Base-by-base conservation (phyloP, 2,113 vertebrate species). In the Acinonyx jubatus region DNA sequence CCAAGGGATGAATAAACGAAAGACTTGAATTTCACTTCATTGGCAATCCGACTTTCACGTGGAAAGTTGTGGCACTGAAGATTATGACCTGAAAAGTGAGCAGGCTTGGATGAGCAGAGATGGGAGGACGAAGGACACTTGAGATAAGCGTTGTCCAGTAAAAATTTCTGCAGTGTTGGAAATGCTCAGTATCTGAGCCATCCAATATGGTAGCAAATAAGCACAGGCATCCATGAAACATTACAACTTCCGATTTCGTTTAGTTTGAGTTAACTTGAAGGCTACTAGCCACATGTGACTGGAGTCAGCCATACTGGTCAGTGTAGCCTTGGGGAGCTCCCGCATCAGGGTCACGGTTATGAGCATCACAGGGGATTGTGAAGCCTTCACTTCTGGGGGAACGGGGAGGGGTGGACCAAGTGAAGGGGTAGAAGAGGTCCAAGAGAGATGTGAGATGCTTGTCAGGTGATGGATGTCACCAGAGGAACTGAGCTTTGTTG, bases 291-390 rank as follows among this genome's bases (percentile, higher is more conserved):
- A 11, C 57, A 0, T 31, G 29, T 68, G 81, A 48, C 7, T 36
- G 12, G n/a, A 63, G n/a, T 55, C 19, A 5, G 21, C 29, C 85
- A n/a, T 13, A 5, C 4, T 19, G 27, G 57, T 52, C 1, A 16
- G 14, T 12, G 4, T 11, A 61, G 45, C 16, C 25, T 4, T 3
- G 10, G 4, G 45, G 41, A 68, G 5, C 36, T 41, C 36, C 31
- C 7, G 7, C 2, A 0, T 36, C 9, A 9, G 52, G n/a, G 27
- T 36, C 18, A 31, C 0, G 21, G 63, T 52, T 18, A 63, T 0
- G 10, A 84, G 10, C 6, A 3, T 65, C 45, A 1, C 14, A 15
- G 65, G 25, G 14, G 4, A 21, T 3, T 3, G 7, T 6, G 71
- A 65, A 12, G 10, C 31, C 45, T 61, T 52, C 27, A 18, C 55